A percentile compares a stretch with the other conserved stretches of the same genome.
Evolutionary conservation across 2,113 vertebrate genomes (phyloP).

Genomic region (Sinocyclocheilus rhinocerous): DNA sequence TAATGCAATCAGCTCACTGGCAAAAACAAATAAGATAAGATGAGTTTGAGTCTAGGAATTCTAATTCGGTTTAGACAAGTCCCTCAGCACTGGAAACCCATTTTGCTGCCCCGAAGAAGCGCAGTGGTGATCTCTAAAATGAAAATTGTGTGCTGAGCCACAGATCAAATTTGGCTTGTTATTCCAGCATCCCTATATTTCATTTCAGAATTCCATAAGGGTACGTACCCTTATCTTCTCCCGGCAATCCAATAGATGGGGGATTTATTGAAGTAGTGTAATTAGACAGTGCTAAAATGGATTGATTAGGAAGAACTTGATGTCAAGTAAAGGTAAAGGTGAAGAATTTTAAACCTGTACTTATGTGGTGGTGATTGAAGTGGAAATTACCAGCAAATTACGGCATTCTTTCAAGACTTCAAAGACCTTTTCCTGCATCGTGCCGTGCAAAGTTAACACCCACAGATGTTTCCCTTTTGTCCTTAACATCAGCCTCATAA

Average conservation of each 20-base stretch:
- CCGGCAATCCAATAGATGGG: neutral
- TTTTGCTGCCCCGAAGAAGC: constrained; percentile 14
- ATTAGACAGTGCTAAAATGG: constrained; percentile 20
- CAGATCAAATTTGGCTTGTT: constrained; percentile 23
- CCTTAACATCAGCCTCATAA: constrained; percentile 19
- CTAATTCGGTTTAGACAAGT: constrained; percentile 25
- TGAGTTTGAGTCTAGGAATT: neutral
- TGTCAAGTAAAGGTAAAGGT: constrained; percentile 42
- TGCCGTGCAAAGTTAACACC: constrained; percentile 11
- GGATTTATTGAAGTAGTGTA: constrained; percentile 39
- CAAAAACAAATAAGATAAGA: constrained; percentile 5
- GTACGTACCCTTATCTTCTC: constrained; percentile 25
- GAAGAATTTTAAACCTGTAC: constrained; percentile 49
- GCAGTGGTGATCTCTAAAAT: constrained; percentile 24
- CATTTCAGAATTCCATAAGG: constrained; percentile 15
- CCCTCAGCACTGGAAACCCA: constrained; percentile 20
- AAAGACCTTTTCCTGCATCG: constrained; percentile 44
- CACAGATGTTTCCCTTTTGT: constrained; percentile 20
- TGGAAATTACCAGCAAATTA: constrained; percentile 52
- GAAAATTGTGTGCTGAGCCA: neutral
- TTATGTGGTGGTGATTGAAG: constrained; percentile 47
- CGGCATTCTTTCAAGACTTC: constrained; percentile 49
- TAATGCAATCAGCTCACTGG: constrained; percentile 1
- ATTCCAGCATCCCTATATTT: constrained; percentile 19
- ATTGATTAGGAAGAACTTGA: constrained; percentile 38